Conservation (phyloP, 2,113 vertebrate species). For the Oreocharis arfaki region DNA sequence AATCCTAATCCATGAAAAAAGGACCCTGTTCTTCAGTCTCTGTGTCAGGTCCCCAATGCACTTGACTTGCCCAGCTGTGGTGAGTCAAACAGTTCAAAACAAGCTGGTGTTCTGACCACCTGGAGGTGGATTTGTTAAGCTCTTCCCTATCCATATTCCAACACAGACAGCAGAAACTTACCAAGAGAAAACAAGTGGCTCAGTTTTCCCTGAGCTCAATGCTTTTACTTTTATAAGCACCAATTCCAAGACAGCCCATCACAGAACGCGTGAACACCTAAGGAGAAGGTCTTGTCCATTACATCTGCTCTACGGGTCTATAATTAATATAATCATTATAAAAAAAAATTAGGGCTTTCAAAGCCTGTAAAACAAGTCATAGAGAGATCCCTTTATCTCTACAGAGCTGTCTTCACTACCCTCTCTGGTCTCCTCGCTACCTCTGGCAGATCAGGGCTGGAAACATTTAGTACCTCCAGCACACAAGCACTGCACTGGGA, state of each 20-base stretch:
- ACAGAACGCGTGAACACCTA: not conserved
- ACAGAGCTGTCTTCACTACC: not conserved
- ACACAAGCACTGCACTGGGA: not conserved
- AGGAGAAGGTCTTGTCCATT: not conserved
- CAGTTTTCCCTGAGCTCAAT: not conserved
- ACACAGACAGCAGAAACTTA: not conserved
- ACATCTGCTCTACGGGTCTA: not conserved
- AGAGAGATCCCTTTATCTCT: not conserved
- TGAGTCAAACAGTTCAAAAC: not conserved
- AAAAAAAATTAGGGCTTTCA: not conserved
- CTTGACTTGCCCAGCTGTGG: not conserved
- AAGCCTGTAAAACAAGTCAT: slow-evolving; percentile 9
- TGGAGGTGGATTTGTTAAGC: not conserved
- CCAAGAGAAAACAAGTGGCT: not conserved
- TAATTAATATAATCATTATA: not conserved
- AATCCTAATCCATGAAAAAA: not conserved
- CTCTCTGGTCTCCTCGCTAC: not conserved
- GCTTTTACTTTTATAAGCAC: not conserved
- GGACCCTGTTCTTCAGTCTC: not conserved
- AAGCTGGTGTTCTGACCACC: not conserved
- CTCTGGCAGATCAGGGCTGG: not conserved
- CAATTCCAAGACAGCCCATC: not conserved
- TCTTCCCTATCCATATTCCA: not conserved
- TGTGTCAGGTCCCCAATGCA: not conserved
- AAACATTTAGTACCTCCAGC: not conserved